phyloP scores from a whole-genome alignment of 2,888 invertebrate genomes.

The Notodonta ziczac region DNA sequence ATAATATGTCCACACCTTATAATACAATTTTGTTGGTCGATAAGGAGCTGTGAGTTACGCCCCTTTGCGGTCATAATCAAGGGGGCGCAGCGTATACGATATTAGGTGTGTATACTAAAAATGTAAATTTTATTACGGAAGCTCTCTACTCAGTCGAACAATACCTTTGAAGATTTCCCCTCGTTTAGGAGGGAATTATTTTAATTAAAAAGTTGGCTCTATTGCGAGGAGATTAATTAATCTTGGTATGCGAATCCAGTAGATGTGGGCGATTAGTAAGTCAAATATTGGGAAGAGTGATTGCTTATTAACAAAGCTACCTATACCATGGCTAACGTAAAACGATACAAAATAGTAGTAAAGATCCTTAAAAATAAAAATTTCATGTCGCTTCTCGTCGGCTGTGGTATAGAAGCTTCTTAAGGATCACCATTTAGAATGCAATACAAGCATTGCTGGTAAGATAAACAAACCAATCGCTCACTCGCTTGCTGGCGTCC shows the following conservation, averaged over 20 bases:
- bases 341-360: no score
- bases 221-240: not conserved
- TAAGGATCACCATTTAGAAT: no score
- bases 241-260: not conserved
- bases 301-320: no score
- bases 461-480: no score
- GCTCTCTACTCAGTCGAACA: slow-evolving; percentile 8
- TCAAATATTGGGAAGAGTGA: no score
- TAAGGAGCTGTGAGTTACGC: slow-evolving; percentile 18
- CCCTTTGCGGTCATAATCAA: slow-evolving; percentile 24
- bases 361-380: no score
- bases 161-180: slow-evolving; percentile 2
- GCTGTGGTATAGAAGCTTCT: no score
- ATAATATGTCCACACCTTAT: slow-evolving; percentile 16
- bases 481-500: no score
- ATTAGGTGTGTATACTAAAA: slow-evolving; percentile 23
- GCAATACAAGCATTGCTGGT: no score
- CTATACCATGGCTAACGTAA: no score
- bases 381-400: no score
- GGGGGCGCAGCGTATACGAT: slow-evolving; percentile 17
- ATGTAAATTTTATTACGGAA: slow-evolving; percentile 31
- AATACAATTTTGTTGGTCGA: slow-evolving; percentile 17
- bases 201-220: not conserved
- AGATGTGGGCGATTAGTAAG: no score
- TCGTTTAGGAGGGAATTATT: not conserved